These are phyloP conservation scores for Linepithema humile DNA, from an alignment of 1,140 invertebrate genomes.

Conservation along the genomic window DNA sequence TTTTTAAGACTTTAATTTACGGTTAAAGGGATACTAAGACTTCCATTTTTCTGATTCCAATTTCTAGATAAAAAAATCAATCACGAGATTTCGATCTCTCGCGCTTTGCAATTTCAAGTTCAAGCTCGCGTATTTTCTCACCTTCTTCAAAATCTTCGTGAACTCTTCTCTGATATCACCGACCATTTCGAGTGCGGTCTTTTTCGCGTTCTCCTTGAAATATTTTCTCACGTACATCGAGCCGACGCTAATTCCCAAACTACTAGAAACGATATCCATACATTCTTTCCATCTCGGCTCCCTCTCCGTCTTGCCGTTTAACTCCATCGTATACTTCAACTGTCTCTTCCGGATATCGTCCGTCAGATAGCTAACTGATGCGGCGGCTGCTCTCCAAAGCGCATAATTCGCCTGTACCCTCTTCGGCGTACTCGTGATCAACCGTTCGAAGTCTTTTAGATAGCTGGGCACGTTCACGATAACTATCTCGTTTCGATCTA, in stretches of 20 bases:
- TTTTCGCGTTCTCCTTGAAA: slow-evolving; percentile 90
- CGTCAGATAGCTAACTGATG: slow-evolving; percentile 90
- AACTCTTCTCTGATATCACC: slow-evolving; percentile 89
- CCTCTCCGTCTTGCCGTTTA: slow-evolving; percentile 90
- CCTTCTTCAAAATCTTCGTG: slow-evolving; percentile 77
- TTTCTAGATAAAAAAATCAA: background rate
- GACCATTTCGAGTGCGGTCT: slow-evolving; percentile 93
- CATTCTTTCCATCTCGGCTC: slow-evolving; percentile 95
- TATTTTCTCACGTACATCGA: slow-evolving; percentile 91
- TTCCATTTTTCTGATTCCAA: background rate
- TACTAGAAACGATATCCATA: slow-evolving; percentile 89
- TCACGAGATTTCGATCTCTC: background rate
- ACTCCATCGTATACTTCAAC: slow-evolving; percentile 89
- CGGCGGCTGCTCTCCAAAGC: slow-evolving; percentile 88
- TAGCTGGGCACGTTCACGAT: slow-evolving; percentile 93
- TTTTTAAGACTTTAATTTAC: background rate
- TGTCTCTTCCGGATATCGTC: slow-evolving; percentile 89
- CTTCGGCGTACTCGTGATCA: slow-evolving; percentile 86
- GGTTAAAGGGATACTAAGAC: background rate
- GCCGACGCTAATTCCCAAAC: slow-evolving; percentile 91
- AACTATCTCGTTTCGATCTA: slow-evolving; percentile 90
- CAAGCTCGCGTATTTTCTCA: slow-evolving; percentile 7
- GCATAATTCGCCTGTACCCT: slow-evolving; percentile 89
- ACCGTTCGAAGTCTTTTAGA: slow-evolving; percentile 88
- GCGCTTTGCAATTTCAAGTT: background rate